Percentiles rank a stretch among this genome's conserved stretches.
Evolutionary conservation across 2,888 invertebrate species (phyloP).

Genomic region (Anthophora plumipes): DNA sequence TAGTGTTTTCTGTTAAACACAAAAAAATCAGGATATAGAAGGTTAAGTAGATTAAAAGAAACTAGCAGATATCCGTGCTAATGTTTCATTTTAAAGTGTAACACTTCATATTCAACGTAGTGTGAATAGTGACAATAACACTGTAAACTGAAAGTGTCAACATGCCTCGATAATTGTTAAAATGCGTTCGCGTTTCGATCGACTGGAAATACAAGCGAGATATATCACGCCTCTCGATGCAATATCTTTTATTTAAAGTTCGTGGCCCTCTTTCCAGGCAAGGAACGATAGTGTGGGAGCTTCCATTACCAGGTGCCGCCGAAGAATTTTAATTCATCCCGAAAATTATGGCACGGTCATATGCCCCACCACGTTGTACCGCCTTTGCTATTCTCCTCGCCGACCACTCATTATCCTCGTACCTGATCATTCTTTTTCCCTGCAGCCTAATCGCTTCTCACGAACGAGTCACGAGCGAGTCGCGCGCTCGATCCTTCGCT

Average conservation of each 20-base stretch:
- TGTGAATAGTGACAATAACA: too few relatives aligned
- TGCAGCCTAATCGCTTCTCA: conserved; percentile 69
- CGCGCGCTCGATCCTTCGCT: conserved; percentile 39
- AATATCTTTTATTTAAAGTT: conserved; percentile 16
- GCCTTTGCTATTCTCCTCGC: conserved; percentile 58
- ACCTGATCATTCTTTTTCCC: conserved; percentile 55
- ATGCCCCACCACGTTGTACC: conserved; percentile 55
- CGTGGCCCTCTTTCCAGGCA: background rate
- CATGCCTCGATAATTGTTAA: too few relatives aligned
- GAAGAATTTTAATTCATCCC: conserved; percentile 76
- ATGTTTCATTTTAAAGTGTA: too few relatives aligned
- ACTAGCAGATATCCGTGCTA: too few relatives aligned
- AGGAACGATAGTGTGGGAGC: conserved; percentile 39
- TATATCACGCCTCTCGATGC: conserved; percentile 2
- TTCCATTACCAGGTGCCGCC: conserved; percentile 63
- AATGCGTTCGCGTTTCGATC: background rate
- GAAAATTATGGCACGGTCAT: conserved; percentile 75
- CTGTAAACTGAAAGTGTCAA: too few relatives aligned
- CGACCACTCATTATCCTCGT: conserved; percentile 67
- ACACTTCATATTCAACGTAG: too few relatives aligned
- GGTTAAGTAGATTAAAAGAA: too few relatives aligned
- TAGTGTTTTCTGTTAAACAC: too few relatives aligned
- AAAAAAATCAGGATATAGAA: too few relatives aligned
- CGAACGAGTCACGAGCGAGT: conserved; percentile 69
- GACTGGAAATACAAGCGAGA: background rate